phyloP scores from a whole-genome alignment of 37 sponge, comb jelly and placozoan genomes.

The Ianthella basta region DNA sequence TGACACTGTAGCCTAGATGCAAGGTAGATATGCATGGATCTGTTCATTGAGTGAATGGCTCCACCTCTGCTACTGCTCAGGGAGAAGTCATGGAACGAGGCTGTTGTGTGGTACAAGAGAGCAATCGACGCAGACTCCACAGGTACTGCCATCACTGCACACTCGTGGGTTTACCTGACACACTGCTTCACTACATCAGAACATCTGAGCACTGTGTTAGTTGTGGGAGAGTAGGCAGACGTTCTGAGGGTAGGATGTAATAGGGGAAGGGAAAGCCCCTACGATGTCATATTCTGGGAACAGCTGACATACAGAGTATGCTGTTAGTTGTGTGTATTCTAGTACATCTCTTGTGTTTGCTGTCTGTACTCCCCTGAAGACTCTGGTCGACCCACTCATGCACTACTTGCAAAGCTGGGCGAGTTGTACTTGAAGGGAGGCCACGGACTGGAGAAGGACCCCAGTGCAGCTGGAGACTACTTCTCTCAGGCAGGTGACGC shows the following conservation, averaged over 20 bases:
- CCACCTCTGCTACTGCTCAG: neutral
- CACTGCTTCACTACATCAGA: no score
- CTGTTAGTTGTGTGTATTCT: no score
- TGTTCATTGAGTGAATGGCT: no score
- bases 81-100: slow-evolving; percentile 39
- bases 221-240: no score
- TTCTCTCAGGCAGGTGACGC: slow-evolving; percentile 84
- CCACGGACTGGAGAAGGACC: slow-evolving; percentile 38
- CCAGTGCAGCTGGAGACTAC: slow-evolving; percentile 67
- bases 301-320: no score
- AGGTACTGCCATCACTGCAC: neutral
- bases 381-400: slow-evolving; percentile 49
- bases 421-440: slow-evolving; percentile 67
- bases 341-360: no score
- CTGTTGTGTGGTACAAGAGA: slow-evolving; percentile 65
- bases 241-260: no score
- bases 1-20: neutral
- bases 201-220: no score
- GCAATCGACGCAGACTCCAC: slow-evolving; percentile 41
- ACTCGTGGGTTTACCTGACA: no score
- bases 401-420: slow-evolving; percentile 65
- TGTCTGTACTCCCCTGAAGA: neutral
- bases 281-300: no score
- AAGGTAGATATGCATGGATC: neutral
- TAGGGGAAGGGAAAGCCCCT: no score